These are phyloP conservation scores for Drepana arcuata DNA, from an alignment of 1,140 invertebrate genomes.

Conservation along the genomic window DNA sequence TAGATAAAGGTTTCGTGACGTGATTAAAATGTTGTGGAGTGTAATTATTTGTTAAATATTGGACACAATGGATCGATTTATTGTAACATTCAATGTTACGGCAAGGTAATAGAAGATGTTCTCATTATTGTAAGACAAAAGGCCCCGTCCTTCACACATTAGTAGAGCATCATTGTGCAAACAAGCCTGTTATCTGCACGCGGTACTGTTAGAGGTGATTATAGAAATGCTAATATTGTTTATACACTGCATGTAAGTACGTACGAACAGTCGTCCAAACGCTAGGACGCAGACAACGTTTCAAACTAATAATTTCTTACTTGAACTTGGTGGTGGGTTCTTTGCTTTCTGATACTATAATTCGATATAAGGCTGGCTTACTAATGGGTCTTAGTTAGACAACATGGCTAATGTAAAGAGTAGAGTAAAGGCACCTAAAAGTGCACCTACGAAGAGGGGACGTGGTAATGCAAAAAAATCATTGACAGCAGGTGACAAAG, in stretches of 20 bases:
- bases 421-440: slow-evolving; percentile 45
- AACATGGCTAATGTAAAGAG: slow-evolving; percentile 60
- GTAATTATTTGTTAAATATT: no score
- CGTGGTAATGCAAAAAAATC: slow-evolving; percentile 33
- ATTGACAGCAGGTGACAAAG: slow-evolving; percentile 31
- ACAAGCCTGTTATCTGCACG: slow-evolving; percentile 44
- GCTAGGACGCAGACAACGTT: slow-evolving; percentile 12
- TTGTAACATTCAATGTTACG: slow-evolving; percentile 22
- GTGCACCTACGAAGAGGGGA: slow-evolving; percentile 26
- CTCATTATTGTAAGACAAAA: slow-evolving; percentile 53
- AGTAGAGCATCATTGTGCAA: slow-evolving; percentile 57
- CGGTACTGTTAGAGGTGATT: slow-evolving; percentile 54
- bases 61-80: slow-evolving; percentile 10
- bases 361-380: no score
- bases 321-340: slow-evolving; percentile 50
- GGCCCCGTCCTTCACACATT: slow-evolving; percentile 66
- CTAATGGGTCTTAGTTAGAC: slow-evolving; percentile 23
- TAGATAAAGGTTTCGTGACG: background rate
- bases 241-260: slow-evolving; percentile 62
- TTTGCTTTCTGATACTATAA: slow-evolving; percentile 48
- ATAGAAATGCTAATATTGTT: slow-evolving; percentile 47
- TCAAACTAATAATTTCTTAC: slow-evolving; percentile 37
- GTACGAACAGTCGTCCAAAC: slow-evolving; percentile 21
- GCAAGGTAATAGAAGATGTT: slow-evolving; percentile 52
- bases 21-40: background rate